phyloP scores from a whole-genome alignment of 2,113 vertebrate species.

The Rhadina sibilatrix region DNA sequence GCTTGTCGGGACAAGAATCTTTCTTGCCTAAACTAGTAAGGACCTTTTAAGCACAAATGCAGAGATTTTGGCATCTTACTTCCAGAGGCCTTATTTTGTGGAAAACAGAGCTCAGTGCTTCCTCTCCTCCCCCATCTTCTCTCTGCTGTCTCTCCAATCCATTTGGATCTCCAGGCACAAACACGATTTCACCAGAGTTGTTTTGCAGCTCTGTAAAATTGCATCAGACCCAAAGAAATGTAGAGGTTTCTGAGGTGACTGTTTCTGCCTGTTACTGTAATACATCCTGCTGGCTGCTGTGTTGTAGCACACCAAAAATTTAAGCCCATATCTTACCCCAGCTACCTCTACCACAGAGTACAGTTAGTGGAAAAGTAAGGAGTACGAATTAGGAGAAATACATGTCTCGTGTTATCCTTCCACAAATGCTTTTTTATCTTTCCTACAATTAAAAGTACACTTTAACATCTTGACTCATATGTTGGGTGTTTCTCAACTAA shows the following conservation, averaged over 20 bases:
- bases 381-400: not conserved
- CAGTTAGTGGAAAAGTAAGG: not conserved
- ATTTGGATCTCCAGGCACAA: not conserved
- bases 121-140: not conserved
- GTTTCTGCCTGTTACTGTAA: not conserved
- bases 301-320: not conserved
- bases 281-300: not conserved
- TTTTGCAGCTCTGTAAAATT: not conserved
- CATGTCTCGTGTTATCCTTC: not conserved
- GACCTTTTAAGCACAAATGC: not conserved
- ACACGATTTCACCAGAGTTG: not conserved
- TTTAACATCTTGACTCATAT: not conserved
- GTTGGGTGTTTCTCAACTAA: not conserved
- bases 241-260: not conserved
- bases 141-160: not conserved
- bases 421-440: not conserved
- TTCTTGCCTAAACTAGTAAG: not conserved
- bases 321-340: not conserved
- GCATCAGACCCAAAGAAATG: not conserved
- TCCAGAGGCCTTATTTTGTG: slow-evolving; percentile 11
- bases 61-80: slow-evolving; percentile 15
- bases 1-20: not conserved
- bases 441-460: not conserved
- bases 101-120: not conserved
- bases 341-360: not conserved